Evolutionary conservation across 1,140 invertebrate species (phyloP).

Genomic region (Sminthurides bifidus): DNA sequence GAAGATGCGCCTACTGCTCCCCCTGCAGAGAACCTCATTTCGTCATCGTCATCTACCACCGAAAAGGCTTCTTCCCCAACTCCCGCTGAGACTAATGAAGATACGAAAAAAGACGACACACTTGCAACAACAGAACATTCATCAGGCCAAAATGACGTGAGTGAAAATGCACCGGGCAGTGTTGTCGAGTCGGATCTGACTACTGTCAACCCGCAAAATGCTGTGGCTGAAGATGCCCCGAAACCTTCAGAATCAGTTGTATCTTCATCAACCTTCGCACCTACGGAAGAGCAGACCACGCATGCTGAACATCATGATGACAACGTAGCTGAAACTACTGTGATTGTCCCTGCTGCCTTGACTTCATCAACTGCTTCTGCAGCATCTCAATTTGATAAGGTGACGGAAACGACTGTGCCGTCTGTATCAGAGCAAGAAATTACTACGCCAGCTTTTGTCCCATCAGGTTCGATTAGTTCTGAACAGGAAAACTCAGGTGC

Average conservation of each 20-base stretch:
- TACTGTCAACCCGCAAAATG: not conserved
- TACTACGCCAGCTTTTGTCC: not conserved
- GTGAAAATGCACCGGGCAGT: not conserved
- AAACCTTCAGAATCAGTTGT: not conserved
- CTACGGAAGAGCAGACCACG: no score
- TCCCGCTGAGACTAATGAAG: not conserved
- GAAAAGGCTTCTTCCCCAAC: not conserved
- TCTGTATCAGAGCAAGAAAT: not conserved
- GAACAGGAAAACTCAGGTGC: not conserved
- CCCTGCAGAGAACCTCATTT: not conserved
- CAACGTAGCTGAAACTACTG: not conserved
- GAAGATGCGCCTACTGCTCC: not conserved
- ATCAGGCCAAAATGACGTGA: not conserved
- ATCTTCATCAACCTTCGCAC: not conserved
- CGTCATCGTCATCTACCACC: not conserved
- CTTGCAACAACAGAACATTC: not conserved
- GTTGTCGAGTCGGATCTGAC: not conserved
- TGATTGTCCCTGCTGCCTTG: not conserved
- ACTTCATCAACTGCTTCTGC: not conserved
- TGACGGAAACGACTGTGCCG: no score
- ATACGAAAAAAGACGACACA: not conserved
- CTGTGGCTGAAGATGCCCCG: not conserved
- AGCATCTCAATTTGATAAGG: no score
- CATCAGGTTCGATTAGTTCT: not conserved
- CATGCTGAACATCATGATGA: not conserved